Percentiles rank a stretch among this genome's conserved stretches.
phyloP scores from a whole-genome alignment of 2,888 invertebrate species.

The Hemicrepidius hirtus region DNA sequence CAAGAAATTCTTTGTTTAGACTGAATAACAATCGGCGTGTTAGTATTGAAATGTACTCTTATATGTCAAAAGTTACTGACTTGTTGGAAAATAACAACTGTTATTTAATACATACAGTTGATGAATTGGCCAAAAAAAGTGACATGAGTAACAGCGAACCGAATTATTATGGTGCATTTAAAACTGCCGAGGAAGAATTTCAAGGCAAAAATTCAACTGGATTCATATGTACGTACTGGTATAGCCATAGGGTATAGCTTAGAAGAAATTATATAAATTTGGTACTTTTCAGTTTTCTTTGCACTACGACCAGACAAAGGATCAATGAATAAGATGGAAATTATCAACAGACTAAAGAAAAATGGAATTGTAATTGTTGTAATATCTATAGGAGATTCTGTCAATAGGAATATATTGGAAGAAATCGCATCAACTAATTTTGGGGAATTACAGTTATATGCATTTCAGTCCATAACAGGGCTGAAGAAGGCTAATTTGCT shows the following conservation, averaged over 20 bases:
- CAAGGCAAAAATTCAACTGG: neutral
- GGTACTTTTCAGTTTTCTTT: constrained; percentile 11
- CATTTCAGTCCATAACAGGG: neutral
- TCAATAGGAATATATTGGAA: constrained; percentile 2
- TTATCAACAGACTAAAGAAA: neutral
- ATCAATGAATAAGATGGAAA: neutral
- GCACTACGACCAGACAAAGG: constrained; percentile 6
- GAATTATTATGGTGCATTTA: neutral
- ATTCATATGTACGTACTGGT: neutral
- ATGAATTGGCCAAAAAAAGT: neutral
- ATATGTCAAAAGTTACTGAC: neutral
- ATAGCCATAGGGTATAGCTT: neutral
- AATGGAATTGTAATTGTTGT: constrained; percentile 5
- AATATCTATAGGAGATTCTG: neutral
- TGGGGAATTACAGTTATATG: constrained; percentile 8
- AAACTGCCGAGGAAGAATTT: constrained; percentile 3
- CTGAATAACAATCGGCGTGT: neutral
- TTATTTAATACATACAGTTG: constrained; percentile 8
- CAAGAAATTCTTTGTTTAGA: too few relatives aligned
- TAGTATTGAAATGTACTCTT: neutral
- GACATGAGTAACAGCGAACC: neutral
- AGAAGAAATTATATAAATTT: neutral
- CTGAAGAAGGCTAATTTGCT: neutral
- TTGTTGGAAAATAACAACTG: constrained; percentile 15
- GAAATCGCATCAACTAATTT: constrained; percentile 7